Percentiles rank a stretch among this genome's conserved stretches.
Conservation (phyloP, 2,113 vertebrate species). For the Crotophaga sulcirostris region DNA sequence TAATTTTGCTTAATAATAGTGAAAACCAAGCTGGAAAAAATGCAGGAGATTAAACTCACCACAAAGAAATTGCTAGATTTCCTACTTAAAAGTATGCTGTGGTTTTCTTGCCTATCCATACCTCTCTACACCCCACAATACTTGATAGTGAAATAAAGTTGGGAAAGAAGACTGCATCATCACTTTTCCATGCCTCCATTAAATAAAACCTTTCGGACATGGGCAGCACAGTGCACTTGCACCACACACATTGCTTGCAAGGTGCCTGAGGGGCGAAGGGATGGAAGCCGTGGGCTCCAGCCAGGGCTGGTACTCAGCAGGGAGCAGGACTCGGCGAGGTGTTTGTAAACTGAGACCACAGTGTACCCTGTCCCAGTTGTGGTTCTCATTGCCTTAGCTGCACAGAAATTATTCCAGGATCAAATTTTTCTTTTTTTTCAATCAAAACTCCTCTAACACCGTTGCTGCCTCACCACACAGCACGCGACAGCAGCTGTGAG, state of each 20-base stretch:
- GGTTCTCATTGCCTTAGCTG: neutral
- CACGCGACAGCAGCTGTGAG: accelerated
- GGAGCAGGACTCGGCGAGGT: neutral
- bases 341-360: accelerated
- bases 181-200: neutral
- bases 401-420: neutral
- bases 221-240: accelerated
- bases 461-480: accelerated
- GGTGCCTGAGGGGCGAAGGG: neutral
- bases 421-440: neutral
- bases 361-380: neutral
- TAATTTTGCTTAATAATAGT: constrained; percentile 38
- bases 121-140: neutral
- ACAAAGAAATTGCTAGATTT: constrained; percentile 47
- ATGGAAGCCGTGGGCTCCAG: neutral
- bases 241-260: accelerated
- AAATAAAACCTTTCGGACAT: neutral
- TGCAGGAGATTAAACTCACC: constrained; percentile 9
- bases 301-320: neutral
- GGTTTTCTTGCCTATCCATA: neutral
- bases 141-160: constrained; percentile 35
- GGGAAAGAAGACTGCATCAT: neutral
- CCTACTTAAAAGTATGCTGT: neutral
- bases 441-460: neutral
- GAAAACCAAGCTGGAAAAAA: constrained; percentile 40